Base-by-base conservation (phyloP, 2,888 invertebrate genomes). In the Macrophya alboannulata region DNA sequence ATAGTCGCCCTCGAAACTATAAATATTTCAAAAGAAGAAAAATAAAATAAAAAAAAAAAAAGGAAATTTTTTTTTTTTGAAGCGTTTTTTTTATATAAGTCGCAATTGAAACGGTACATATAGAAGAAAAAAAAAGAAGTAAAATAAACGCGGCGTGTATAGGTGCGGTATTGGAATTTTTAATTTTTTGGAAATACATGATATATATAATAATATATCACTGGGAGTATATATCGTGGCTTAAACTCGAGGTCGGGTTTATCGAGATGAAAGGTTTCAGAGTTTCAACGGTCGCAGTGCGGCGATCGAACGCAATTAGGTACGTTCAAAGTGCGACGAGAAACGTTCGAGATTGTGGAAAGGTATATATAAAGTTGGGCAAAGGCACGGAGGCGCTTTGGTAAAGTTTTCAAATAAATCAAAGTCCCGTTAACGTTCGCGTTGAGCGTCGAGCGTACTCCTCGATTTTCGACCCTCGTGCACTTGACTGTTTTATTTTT, bases 341-440 rank as follows among this genome's bases (percentile, higher is more conserved):
- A 76, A 74, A 76, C n/a, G 76, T 76, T 74, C 45, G 74, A 48
- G 71, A 40, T 71, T 71, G 31, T 40, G 21, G n/a, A 71, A 40
- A 40, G 71, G 37, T 40, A n/a, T n/a, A n/a, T n/a, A n/a, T n/a
- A 71, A 71, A 71, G 37, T 71, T 71, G 37, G 71, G 71, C 71
- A 71, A 40, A 37, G 37, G 17, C 15, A 37, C 68, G 68, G 8
- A 9, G 2, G 37, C 3, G 45, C 21, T 45, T 12, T 9, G 15
- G 48, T 40, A 76, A 76, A 76, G 48, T 76, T 76, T 48, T 51
- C 48, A 76, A 76, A 76, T 76, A 76, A 76, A 76, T 76, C 76
- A 76, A 51, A 76, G 45, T 76, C 76, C 74, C 76, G 21, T 45
- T 48, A 76, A 48, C 48, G 48, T 31, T 25, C 45, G 31, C 31